Evolutionary conservation across 2,113 vertebrate species (phyloP), one percentile per base, ranked within the genome.

Genomic region (Prunella fulvescens): DNA sequence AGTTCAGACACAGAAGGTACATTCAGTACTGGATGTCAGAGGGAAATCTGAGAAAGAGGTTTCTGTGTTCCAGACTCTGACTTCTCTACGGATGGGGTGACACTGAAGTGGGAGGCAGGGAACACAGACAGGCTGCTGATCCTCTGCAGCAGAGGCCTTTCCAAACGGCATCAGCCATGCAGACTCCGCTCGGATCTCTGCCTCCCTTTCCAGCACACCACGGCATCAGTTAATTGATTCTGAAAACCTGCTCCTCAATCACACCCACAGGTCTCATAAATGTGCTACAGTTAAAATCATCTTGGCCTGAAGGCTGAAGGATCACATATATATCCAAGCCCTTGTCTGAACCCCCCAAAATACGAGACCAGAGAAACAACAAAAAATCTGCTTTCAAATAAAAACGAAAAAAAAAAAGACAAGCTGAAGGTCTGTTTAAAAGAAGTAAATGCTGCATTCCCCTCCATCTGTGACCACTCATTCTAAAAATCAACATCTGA

Each of bases 191-290:
- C 88, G 58, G 48, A 86, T 81, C 77, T 64, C 65, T 74, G 45
- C 58, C 70, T 93, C 72, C 82, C 60, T 54, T 79, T 73, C 86
- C 88, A 77, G 67, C 70, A 81, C 86, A 57, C 66, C 81, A 92
- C 5, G 3, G 71, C 57, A 18, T 60, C 31, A 0, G 47, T 81
- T 86, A 91, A 94, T 81, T 94, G 93, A 95, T 89, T 96, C 61
- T 80, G 81, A 95, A 97, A 97, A 92, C 84, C 69, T 72, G 83
- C 90, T 90, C 70, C 74, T 94, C 65, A 3, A 90, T 82, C 83
- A 51, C 86, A 95, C 88, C 85, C 94, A 53, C 60, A 81, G 93
- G 95, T 50, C 95, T 95, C 94, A 65, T 92, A 92, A 92, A 94
- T 60, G 79, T 50, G 57, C 77, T 45, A 31, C 0, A 0, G 64